Conservation (phyloP, 2,888 invertebrate species). For the Andrena haemorrhoa region DNA sequence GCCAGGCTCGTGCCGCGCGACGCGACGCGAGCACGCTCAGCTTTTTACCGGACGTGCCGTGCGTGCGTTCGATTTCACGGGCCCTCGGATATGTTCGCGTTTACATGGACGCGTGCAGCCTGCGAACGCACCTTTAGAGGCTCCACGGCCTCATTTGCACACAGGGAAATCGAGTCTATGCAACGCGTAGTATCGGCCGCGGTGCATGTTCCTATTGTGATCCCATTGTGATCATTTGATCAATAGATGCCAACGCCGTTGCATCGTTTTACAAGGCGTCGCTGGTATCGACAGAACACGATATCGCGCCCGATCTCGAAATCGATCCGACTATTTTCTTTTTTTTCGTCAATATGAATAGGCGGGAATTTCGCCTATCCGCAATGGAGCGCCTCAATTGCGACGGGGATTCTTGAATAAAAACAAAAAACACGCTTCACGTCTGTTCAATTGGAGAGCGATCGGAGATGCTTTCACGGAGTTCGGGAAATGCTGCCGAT, state of each 20-base stretch:
- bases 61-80: conserved; percentile 23
- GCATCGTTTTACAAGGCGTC: conserved; percentile 60
- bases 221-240: conserved; percentile 65
- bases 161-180: conserved; percentile 37
- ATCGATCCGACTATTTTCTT: conserved; percentile 25
- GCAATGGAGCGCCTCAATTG: not conserved
- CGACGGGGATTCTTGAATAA: no score
- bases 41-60: conserved; percentile 31
- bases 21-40: not conserved
- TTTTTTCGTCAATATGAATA: not conserved
- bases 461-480: no score
- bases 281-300: conserved; percentile 51
- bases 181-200: conserved; percentile 43
- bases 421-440: not conserved
- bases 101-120: conserved; percentile 10
- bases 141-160: conserved; percentile 48
- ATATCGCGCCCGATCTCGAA: conserved; percentile 39
- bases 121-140: conserved; percentile 39
- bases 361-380: not conserved
- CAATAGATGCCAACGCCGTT: conserved; percentile 53
- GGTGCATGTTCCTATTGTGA: conserved; percentile 55
- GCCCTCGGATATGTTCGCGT: conserved; percentile 29
- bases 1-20: not conserved
- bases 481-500: not conserved
- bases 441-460: not conserved